phyloP scores from a whole-genome alignment of 35 echinoderm and acorn worm species.

The Nesometra sesokonis region DNA sequence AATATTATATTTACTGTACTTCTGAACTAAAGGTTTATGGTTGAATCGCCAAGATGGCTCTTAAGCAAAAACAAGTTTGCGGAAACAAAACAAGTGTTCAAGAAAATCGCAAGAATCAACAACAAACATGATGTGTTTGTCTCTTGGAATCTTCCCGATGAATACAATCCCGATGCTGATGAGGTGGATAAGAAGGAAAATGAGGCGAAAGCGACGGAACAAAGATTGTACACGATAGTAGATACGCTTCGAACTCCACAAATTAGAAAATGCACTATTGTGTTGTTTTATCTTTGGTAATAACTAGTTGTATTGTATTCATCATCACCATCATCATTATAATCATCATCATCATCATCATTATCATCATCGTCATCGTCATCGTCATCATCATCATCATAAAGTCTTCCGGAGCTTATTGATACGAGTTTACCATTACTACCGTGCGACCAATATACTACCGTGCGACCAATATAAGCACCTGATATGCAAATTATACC shows the following conservation, averaged over 20 bases:
- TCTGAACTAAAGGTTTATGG: slow-evolving; percentile 14
- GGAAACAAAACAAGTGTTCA: slow-evolving; percentile 31
- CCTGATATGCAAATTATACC: no score
- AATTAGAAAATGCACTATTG: background rate
- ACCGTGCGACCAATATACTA: no score
- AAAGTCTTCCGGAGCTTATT: no score
- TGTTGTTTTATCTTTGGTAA: background rate
- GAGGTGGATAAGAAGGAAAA: background rate
- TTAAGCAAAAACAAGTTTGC: slow-evolving; percentile 18
- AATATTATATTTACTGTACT: background rate
- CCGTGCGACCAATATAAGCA: no score
- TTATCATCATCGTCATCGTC: no score
- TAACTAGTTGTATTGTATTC: no score
- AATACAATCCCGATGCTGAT: background rate
- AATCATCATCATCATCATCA: no score
- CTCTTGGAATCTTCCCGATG: background rate
- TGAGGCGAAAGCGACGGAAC: background rate
- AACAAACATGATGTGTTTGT: background rate
- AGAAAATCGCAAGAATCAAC: slow-evolving; percentile 62
- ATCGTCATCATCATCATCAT: no score
- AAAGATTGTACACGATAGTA: background rate
- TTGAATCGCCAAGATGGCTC: slow-evolving; percentile 66
- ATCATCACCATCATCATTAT: no score
- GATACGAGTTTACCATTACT: no score
- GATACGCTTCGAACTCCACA: background rate